Evolutionary conservation across 1,140 invertebrate genomes (phyloP).

Genomic region (Formica selysi): DNA sequence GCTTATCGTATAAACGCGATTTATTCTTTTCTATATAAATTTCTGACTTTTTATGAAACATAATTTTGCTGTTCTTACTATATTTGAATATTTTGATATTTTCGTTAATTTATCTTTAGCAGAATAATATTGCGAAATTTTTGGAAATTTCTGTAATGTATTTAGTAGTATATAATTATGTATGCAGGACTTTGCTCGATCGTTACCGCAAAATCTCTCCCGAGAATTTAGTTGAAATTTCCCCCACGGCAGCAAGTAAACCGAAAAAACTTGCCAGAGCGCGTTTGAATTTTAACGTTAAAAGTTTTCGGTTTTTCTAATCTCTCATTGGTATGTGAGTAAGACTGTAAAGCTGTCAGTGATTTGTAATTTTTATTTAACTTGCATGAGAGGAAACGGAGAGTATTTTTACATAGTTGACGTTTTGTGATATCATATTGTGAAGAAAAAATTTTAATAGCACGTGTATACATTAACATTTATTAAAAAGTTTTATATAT

Average conservation of each 20-base stretch:
- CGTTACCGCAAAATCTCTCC: constrained; percentile 55
- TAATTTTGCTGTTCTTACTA: background rate
- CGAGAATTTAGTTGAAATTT: constrained; percentile 66
- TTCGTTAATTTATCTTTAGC: background rate
- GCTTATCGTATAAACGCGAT: background rate
- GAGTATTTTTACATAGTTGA: background rate
- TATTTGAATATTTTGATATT: background rate
- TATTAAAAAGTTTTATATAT: background rate
- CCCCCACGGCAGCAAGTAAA: constrained; percentile 49
- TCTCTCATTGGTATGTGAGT: constrained; percentile 22
- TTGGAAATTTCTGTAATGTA: background rate
- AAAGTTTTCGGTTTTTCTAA: constrained; percentile 67
- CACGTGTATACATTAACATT: background rate
- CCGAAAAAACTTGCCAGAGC: constrained; percentile 47
- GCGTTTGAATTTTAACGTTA: constrained; percentile 70
- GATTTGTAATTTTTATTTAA: constrained; percentile 37
- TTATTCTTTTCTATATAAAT: background rate
- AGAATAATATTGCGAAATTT: constrained; percentile 1
- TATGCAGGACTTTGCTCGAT: constrained; percentile 32
- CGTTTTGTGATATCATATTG: background rate
- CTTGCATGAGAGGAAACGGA: background rate
- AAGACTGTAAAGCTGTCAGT: background rate
- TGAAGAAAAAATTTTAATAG: background rate
- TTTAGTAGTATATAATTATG: constrained; percentile 23
- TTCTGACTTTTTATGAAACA: background rate